phyloP scores from a whole-genome alignment of 2,797 vertebrate species.

The Neosalanx taihuensis region DNA sequence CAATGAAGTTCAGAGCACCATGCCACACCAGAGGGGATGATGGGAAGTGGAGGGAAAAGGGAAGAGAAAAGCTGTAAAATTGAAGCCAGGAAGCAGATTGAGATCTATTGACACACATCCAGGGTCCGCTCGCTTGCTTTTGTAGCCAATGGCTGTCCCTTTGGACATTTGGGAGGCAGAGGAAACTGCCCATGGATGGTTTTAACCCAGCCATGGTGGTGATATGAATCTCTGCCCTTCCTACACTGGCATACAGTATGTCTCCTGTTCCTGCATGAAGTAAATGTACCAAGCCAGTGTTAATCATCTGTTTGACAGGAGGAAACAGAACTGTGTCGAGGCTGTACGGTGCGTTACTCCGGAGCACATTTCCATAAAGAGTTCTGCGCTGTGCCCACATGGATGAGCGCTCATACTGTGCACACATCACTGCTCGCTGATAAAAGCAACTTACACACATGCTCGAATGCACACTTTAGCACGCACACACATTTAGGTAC shows the following conservation, averaged over 20 bases:
- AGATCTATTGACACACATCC: slow-evolving; percentile 69
- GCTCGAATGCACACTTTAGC: slow-evolving; percentile 7
- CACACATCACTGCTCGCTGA: neutral
- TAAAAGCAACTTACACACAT: neutral
- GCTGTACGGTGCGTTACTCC: slow-evolving; percentile 22
- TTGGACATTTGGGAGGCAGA: slow-evolving; percentile 55
- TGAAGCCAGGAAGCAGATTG: slow-evolving; percentile 71
- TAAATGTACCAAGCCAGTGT: slow-evolving; percentile 33
- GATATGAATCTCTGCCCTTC: slow-evolving; percentile 15
- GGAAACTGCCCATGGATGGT: slow-evolving; percentile 35
- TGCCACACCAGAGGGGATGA: slow-evolving; percentile 44
- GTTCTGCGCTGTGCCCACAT: neutral
- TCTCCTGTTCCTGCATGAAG: slow-evolving; percentile 37
- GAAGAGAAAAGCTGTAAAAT: slow-evolving; percentile 61
- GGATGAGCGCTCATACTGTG: slow-evolving; percentile 10
- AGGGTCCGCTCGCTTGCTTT: slow-evolving; percentile 45
- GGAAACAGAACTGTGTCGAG: slow-evolving; percentile 22
- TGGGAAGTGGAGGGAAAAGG: slow-evolving; percentile 34
- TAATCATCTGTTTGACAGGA: slow-evolving; percentile 36
- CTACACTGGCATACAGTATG: slow-evolving; percentile 3
- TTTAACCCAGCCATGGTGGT: slow-evolving; percentile 35
- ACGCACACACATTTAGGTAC: slow-evolving; percentile 19
- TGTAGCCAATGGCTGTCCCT: slow-evolving; percentile 62
- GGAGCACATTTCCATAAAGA: slow-evolving; percentile 24
- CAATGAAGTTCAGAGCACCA: slow-evolving; percentile 67